Percentiles rank a stretch among this genome's conserved stretches.
These are phyloP conservation scores for Hesperophylax magnus DNA, from an alignment of 1,140 invertebrate species.

Conservation along the genomic window DNA sequence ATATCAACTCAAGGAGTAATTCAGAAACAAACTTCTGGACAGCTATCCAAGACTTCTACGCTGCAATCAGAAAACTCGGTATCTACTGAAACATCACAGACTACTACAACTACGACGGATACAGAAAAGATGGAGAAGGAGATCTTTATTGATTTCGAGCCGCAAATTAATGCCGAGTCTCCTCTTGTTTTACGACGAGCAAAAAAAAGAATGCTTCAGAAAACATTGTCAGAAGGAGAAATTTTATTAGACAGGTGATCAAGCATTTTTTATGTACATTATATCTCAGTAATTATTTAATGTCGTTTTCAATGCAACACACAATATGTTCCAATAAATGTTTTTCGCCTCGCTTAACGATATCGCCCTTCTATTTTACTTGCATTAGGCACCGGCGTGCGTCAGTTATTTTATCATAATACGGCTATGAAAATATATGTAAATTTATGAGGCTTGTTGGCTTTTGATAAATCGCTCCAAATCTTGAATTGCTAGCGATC, in stretches of 20 bases:
- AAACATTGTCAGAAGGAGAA: slow-evolving; percentile 86
- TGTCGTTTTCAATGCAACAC: too few relatives aligned
- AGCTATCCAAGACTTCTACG: slow-evolving; percentile 69
- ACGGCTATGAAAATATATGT: background rate
- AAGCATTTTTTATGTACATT: background rate
- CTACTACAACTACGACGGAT: slow-evolving; percentile 67
- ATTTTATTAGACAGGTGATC: slow-evolving; percentile 77
- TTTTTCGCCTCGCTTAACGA: too few relatives aligned
- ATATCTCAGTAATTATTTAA: too few relatives aligned
- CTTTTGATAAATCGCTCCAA: background rate
- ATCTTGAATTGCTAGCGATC: background rate
- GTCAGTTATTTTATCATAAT: background rate
- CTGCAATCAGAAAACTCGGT: slow-evolving; percentile 69
- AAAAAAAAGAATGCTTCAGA: slow-evolving; percentile 77
- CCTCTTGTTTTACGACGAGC: slow-evolving; percentile 68
- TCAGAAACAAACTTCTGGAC: slow-evolving; percentile 57
- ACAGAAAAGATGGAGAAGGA: slow-evolving; percentile 80
- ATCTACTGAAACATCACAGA: slow-evolving; percentile 68
- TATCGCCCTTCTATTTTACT: background rate
- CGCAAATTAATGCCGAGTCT: slow-evolving; percentile 76
- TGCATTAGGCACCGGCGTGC: background rate
- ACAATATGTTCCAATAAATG: too few relatives aligned
- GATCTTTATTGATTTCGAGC: slow-evolving; percentile 90
- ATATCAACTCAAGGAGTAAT: slow-evolving; percentile 62
- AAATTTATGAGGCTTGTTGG: background rate